Evolutionary conservation across 2,888 invertebrate species (phyloP), one percentile per base, ranked within the genome.

Genomic region (Abrostola triplasia): DNA sequence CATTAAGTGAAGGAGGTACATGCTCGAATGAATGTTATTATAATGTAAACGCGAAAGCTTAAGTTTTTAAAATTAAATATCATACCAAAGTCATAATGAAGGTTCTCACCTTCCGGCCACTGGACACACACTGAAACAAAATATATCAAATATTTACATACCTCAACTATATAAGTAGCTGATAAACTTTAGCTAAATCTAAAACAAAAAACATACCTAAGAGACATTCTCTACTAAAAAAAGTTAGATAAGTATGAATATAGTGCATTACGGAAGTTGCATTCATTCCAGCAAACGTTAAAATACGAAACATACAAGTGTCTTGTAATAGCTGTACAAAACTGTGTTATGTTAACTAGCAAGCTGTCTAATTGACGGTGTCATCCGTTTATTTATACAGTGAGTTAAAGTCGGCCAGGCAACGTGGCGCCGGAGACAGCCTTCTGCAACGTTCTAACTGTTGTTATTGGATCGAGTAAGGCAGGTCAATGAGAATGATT

Each of bases 81-180:
- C 82, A 82, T 86, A 84, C 80, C 76, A 70, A 76, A 77, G 75
- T 73, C 55, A 68, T 69, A 73, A 76, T 75, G 70, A 75, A 63
- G 70, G 74, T 73, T 77, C 96, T 96, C 96, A 97, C 97, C 97
- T 96, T 98, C 97, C 83, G 98, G 97, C 98, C 98, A 98, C 94
- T 98, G 98, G 91, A 98, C 97, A 95, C 97, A 97, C 93, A 98
- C 98, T 96, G 97, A 90, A 96, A 97, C 96, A 96, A 95, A 89
- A 90, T 90, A 88, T 87, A 76, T 59, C 75, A 66, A 54, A 70
- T 64, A 64, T 57, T 67, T 59, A 55, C 59, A 64, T 67, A 58
- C 50, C 63, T 56, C 49, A 35, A 61, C 37, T 11, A 24, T n/a
- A 44, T 56, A 49, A 12, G 40, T 24, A 6, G n/a, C n/a, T n/a